Percentiles rank a stretch among this genome's conserved stretches.
Evolutionary conservation across 1,140 invertebrate genomes (phyloP).

Genomic region (Camponotus floridanus): DNA sequence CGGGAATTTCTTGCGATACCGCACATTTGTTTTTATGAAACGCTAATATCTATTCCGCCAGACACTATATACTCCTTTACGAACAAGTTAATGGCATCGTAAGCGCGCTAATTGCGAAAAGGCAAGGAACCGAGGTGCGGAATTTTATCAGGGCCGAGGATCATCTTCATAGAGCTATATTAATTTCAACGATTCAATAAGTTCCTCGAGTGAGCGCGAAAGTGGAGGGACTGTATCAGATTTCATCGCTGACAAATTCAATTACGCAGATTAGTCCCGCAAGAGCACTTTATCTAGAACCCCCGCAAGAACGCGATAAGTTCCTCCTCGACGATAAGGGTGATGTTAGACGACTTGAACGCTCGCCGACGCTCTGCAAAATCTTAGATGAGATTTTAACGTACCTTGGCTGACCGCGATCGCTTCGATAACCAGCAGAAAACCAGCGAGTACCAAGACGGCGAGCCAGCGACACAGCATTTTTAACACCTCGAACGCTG

Average conservation of each 20-base stretch:
- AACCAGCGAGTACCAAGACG: constrained; percentile 71
- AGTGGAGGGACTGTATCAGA: constrained; percentile 18
- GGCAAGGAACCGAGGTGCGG: neutral
- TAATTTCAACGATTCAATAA: constrained; percentile 27
- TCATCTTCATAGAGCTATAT: neutral
- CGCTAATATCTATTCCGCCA: neutral
- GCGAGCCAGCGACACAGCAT: constrained; percentile 73
- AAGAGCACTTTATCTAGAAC: neutral
- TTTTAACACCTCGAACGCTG: constrained; percentile 69
- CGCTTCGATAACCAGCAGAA: constrained; percentile 71
- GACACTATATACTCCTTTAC: neutral
- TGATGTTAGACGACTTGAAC: neutral
- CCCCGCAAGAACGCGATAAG: constrained; percentile 42
- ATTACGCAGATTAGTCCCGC: constrained; percentile 25
- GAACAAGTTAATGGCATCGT: constrained; percentile 12
- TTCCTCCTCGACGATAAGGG: neutral
- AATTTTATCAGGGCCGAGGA: neutral
- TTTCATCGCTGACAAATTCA: constrained; percentile 38
- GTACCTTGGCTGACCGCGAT: constrained; percentile 74
- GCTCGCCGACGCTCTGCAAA: constrained; percentile 4
- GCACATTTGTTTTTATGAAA: constrained; percentile 17
- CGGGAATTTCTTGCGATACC: constrained; percentile 26
- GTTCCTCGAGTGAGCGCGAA: neutral
- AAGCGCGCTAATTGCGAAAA: constrained; percentile 12
- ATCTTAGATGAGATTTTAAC: constrained; percentile 32